Evolutionary conservation across 2,113 vertebrate species (phyloP).

Genomic region (Numenius arquata): DNA sequence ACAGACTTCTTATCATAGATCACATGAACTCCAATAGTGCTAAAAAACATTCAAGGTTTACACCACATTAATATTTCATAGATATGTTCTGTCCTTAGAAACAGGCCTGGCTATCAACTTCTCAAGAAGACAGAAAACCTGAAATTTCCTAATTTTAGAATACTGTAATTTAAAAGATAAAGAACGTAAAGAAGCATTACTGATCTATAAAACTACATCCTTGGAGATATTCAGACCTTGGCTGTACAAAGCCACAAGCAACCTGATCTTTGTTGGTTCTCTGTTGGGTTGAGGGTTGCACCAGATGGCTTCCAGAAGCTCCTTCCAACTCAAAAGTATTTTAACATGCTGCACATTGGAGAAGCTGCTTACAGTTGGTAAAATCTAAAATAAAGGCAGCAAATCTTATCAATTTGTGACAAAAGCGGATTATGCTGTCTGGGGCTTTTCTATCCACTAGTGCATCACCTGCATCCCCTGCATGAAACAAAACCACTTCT

Average conservation of each 20-base stretch:
- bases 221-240: neutral
- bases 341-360: neutral
- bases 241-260: neutral
- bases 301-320: neutral
- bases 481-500: neutral
- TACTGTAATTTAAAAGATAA: neutral
- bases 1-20: neutral
- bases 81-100: neutral
- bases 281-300: neutral
- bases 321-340: neutral
- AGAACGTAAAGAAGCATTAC: neutral
- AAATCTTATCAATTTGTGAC: neutral
- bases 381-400: neutral
- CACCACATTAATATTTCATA: neutral
- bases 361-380: neutral
- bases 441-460: neutral
- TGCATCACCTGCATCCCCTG: neutral
- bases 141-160: neutral
- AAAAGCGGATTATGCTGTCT: neutral
- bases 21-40: neutral
- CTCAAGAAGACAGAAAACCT: neutral
- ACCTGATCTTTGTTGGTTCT: neutral
- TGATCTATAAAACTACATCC: neutral
- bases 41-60: neutral
- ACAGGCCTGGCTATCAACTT: neutral